Evolutionary conservation across 2,797 vertebrate species (phyloP).

Genomic region (Rhabdomys pumilio): DNA sequence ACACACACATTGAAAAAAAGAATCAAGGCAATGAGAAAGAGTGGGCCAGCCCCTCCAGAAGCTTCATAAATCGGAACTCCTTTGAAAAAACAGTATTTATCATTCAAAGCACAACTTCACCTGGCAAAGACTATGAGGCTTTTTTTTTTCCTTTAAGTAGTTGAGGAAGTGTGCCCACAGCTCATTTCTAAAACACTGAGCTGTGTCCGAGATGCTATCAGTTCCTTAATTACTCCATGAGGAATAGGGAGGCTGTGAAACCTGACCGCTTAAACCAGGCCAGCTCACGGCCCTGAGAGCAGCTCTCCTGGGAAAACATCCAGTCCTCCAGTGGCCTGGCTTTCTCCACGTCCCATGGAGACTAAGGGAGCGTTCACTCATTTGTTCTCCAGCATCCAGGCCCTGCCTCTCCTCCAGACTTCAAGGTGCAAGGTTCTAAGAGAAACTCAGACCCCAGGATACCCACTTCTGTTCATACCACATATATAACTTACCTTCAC

Average conservation of each 20-base stretch:
- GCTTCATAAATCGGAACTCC: slow-evolving; percentile 57
- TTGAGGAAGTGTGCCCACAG: slow-evolving; percentile 73
- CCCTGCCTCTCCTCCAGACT: not conserved
- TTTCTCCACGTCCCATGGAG: slow-evolving; percentile 30
- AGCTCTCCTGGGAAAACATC: slow-evolving; percentile 56
- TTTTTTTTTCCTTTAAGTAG: slow-evolving; percentile 31
- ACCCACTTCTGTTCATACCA: not conserved
- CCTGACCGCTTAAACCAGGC: slow-evolving; percentile 74
- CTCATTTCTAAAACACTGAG: slow-evolving; percentile 78
- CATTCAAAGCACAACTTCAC: slow-evolving; percentile 69
- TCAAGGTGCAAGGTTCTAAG: not conserved
- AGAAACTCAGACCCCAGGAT: not conserved
- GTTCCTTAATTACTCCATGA: slow-evolving; percentile 76
- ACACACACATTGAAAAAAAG: not conserved
- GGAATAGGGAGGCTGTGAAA: slow-evolving; percentile 80
- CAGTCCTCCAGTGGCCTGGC: slow-evolving; percentile 30
- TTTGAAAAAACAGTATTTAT: slow-evolving; percentile 50
- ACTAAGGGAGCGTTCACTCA: slow-evolving; percentile 6
- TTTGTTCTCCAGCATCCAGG: slow-evolving; percentile 12
- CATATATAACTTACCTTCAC: not conserved
- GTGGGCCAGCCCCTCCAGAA: not conserved
- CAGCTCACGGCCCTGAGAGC: slow-evolving; percentile 1
- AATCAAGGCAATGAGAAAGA: not conserved
- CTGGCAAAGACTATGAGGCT: slow-evolving; percentile 37
- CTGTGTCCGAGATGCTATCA: slow-evolving; percentile 79